Conservation (phyloP, 2,888 invertebrate genomes). For the Leptopilina myrica region DNA sequence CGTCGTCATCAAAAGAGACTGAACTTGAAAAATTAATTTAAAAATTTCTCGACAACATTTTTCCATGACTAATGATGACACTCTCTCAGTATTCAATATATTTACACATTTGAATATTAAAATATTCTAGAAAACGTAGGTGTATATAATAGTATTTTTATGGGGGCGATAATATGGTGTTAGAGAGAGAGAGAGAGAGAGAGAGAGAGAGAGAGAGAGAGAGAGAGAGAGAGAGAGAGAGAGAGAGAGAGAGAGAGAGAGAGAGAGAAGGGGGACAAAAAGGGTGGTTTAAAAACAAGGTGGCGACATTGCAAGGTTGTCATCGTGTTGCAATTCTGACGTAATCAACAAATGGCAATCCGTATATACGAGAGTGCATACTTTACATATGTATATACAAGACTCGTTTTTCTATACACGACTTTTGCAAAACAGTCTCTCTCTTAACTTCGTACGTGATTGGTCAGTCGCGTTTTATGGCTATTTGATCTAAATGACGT, state of each 20-base stretch:
- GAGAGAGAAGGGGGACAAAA: background rate
- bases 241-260: no score
- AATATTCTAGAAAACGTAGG: background rate
- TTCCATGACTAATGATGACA: conserved; percentile 17
- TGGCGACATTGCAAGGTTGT: conserved; percentile 64
- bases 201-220: no score
- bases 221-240: background rate
- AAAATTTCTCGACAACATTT: background rate
- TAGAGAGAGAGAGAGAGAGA: no score
- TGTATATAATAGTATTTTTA: conserved; percentile 2
- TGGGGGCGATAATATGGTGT: background rate
- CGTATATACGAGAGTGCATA: conserved; percentile 12
- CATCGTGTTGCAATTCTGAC: conserved; percentile 59
- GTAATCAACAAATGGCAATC: conserved; percentile 50
- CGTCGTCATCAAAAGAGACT: background rate
- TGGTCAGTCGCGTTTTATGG: conserved; percentile 10
- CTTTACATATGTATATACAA: background rate
- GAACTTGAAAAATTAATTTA: conserved; percentile 2
- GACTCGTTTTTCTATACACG: conserved; percentile 5
- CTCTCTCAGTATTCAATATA: background rate
- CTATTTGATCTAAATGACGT: conserved; percentile 10
- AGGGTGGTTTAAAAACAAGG: conserved; percentile 49
- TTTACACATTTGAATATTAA: background rate
- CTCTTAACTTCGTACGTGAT: background rate
- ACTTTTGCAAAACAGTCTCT: conserved; percentile 25